Percentiles rank a stretch among this genome's conserved stretches.
phyloP scores from a whole-genome alignment of 2,113 vertebrate species.

The Myiopsitta monachus region DNA sequence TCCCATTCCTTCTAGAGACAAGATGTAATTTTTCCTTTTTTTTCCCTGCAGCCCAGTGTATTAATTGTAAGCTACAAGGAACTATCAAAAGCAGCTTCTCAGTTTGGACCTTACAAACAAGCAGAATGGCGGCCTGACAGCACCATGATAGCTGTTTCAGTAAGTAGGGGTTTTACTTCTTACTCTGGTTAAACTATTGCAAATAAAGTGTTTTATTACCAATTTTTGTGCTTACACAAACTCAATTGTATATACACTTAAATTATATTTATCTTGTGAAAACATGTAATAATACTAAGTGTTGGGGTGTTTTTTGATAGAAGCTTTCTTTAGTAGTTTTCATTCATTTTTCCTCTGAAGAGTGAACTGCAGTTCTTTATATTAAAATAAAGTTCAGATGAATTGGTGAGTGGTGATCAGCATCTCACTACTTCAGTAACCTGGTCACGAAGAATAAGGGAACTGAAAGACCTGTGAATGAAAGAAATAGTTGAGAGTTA shows the following conservation, averaged over 20 bases:
- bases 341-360: neutral
- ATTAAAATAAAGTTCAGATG: neutral
- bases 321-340: neutral
- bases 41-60: constrained; percentile 87
- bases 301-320: neutral
- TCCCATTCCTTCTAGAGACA: neutral
- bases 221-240: neutral
- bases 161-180: constrained; percentile 75
- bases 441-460: neutral
- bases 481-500: neutral
- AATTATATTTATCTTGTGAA: neutral
- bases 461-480: neutral
- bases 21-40: neutral
- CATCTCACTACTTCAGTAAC: neutral
- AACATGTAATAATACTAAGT: neutral
- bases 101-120: constrained; percentile 90
- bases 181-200: neutral
- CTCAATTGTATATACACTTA: neutral
- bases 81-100: constrained; percentile 85
- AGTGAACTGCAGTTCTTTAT: neutral
- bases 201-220: neutral
- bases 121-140: constrained; percentile 94
- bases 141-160: constrained; percentile 93
- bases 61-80: constrained; percentile 96
- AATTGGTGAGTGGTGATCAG: neutral